Conservation (phyloP, 2,113 vertebrate species). For the Bufo gargarizans region DNA sequence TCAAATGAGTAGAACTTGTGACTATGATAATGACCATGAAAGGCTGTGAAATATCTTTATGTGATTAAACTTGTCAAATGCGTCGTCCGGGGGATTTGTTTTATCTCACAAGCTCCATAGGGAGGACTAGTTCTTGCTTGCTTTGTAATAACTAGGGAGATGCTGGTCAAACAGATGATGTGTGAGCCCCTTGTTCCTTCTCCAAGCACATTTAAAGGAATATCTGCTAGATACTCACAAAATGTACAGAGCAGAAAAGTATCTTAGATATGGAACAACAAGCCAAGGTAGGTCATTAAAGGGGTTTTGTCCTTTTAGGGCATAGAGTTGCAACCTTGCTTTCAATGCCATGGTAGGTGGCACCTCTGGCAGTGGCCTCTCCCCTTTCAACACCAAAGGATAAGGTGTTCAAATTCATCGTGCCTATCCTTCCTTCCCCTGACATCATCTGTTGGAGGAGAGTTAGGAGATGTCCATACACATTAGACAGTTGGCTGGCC, state of each 20-base stretch:
- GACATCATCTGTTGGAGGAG: too few species aligned
- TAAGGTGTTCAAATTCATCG: too few species aligned
- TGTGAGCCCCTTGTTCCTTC: not conserved
- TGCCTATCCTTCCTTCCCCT: too few species aligned
- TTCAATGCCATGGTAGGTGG: too few species aligned
- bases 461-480: too few species aligned
- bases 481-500: too few species aligned
- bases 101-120: not conserved
- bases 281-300: not conserved
- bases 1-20: slow-evolving; percentile 12
- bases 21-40: slow-evolving; percentile 32
- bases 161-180: not conserved
- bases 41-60: slow-evolving; percentile 15
- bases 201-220: not conserved
- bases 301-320: not conserved
- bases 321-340: too few species aligned
- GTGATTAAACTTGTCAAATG: slow-evolving; percentile 38
- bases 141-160: not conserved
- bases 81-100: not conserved
- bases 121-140: not conserved
- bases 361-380: too few species aligned
- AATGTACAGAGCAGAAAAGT: not conserved
- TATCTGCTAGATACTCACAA: not conserved
- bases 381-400: too few species aligned
- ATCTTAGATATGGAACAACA: not conserved